These are phyloP conservation scores for Melolontha melolontha DNA, from an alignment of 2,888 invertebrate genomes.

Conservation along the genomic window DNA sequence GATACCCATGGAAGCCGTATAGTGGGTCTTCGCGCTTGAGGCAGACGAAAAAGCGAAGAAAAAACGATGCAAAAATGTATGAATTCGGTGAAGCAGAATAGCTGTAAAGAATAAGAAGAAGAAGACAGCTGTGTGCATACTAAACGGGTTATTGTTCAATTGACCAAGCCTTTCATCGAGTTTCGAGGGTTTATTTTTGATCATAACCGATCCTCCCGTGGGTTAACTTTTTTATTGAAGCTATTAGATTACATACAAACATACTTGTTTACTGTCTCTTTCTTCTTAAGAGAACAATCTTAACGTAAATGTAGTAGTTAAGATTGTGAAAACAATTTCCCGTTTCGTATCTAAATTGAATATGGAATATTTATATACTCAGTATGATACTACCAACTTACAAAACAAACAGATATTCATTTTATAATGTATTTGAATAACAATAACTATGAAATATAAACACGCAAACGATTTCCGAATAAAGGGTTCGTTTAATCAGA, in stretches of 20 bases:
- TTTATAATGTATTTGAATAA: too few species aligned
- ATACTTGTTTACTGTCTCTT: not conserved
- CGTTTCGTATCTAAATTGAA: too few species aligned
- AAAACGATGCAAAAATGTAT: conserved; percentile 3
- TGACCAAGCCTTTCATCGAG: conserved; percentile 9
- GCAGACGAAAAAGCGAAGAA: conserved; percentile 7
- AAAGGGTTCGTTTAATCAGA: too few species aligned
- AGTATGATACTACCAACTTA: too few species aligned
- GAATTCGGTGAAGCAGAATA: conserved; percentile 17
- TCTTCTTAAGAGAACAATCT: not conserved
- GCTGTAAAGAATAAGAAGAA: conserved; percentile 7
- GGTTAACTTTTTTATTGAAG: not conserved
- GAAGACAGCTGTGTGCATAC: conserved; percentile 7
- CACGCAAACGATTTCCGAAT: too few species aligned
- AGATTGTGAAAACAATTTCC: too few species aligned
- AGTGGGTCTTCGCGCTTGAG: not conserved
- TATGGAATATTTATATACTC: too few species aligned
- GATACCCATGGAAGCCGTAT: conserved; percentile 16
- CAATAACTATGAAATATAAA: too few species aligned
- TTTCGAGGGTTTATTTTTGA: conserved; percentile 15
- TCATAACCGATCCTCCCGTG: conserved; percentile 1
- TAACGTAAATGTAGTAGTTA: not conserved
- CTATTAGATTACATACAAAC: conserved; percentile 1
- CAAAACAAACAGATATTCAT: too few species aligned
- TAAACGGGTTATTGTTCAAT: conserved; percentile 22